These are phyloP conservation scores for Acanthosepion pharaonis DNA, from an alignment of 2,888 invertebrate species.

Conservation along the genomic window DNA sequence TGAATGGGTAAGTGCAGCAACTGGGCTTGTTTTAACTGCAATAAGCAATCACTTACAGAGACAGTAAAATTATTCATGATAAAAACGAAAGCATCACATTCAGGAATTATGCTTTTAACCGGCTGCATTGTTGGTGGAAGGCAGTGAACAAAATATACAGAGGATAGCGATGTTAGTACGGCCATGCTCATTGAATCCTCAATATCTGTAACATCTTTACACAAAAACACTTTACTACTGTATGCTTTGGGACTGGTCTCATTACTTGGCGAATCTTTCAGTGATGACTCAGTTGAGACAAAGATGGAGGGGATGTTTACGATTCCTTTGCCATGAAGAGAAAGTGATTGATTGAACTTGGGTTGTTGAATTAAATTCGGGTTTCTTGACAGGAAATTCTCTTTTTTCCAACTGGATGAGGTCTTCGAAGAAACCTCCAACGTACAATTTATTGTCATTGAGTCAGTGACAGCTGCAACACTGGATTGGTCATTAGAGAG, in stretches of 20 bases:
- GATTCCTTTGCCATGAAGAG: background rate
- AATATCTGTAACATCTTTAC: background rate
- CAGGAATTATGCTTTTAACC: background rate
- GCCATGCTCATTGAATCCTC: constrained; percentile 1
- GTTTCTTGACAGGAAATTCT: background rate
- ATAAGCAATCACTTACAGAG: background rate
- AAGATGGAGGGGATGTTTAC: background rate
- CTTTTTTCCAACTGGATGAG: background rate
- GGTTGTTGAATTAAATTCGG: background rate
- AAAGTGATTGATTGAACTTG: background rate
- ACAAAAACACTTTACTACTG: constrained; percentile 13
- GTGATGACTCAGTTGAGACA: background rate
- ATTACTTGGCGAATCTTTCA: background rate
- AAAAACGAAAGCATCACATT: constrained; percentile 40
- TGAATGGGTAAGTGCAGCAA: background rate
- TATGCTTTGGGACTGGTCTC: background rate
- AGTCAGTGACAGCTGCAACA: background rate
- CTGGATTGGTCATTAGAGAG: background rate
- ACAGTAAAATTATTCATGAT: background rate
- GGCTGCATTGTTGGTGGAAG: background rate
- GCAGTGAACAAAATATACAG: constrained; percentile 35
- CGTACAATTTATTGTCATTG: background rate
- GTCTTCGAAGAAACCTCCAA: background rate
- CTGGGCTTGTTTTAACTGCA: constrained; percentile 37
- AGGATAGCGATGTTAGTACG: background rate